Evolutionary conservation across 2,797 vertebrate species (phyloP).

Genomic region (Alectoris magna): DNA sequence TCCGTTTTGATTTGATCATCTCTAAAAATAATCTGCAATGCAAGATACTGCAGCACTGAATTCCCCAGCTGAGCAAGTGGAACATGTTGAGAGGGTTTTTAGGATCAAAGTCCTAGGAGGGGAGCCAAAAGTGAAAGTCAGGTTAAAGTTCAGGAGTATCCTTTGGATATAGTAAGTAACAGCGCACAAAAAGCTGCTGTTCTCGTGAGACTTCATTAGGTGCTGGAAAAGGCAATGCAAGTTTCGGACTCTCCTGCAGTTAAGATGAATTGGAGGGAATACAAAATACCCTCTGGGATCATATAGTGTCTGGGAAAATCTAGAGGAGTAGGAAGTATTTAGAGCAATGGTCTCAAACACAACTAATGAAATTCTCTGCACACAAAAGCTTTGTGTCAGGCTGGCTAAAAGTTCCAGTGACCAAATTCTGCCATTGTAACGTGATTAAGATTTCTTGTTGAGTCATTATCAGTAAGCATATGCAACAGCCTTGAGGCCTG

Average conservation of each 20-base stretch:
- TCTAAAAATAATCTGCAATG: constrained; percentile 63
- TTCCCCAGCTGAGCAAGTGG: constrained; percentile 8
- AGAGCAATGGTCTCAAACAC: constrained; percentile 12
- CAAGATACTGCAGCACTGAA: constrained; percentile 28
- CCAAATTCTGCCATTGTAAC: neutral
- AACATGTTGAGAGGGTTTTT: neutral
- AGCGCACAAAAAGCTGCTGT: neutral
- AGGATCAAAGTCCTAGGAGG: constrained; percentile 18
- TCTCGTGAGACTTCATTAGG: neutral
- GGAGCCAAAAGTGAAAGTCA: constrained; percentile 16
- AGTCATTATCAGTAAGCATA: neutral
- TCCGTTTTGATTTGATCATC: constrained; percentile 61
- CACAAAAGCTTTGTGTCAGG: neutral
- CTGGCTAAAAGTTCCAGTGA: neutral
- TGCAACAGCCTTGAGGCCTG: neutral
- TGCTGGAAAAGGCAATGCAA: neutral
- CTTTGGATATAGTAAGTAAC: neutral
- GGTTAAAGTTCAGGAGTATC: constrained; percentile 31
- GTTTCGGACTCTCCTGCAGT: neutral
- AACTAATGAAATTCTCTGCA: neutral
- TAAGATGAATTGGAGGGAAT: neutral
- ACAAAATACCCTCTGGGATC: neutral
- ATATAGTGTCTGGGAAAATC: neutral
- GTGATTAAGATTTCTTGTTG: neutral
- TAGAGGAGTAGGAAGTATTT: constrained; percentile 20